Base-by-base conservation (phyloP, 2,797 vertebrate genomes). In the Typhlichthys subterraneus region DNA sequence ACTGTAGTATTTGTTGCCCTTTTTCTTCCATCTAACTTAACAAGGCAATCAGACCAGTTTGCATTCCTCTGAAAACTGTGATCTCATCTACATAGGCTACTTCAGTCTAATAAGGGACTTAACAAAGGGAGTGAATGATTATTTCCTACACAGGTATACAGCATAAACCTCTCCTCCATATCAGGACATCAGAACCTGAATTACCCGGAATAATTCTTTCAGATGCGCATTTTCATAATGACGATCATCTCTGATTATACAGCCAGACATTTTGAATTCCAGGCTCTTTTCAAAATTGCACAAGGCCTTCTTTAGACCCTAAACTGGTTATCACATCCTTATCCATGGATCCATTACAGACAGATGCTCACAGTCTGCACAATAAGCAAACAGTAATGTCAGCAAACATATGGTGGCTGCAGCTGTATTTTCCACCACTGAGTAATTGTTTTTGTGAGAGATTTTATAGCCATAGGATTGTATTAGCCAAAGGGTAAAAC, bases 41-140 rank as follows among this genome's bases (percentile, higher is more conserved):
- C 45, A 78, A 75, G 60, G 38, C 11, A 63, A 66, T 3, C 75
- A 80, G 84, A 84, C 72, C 61, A 67, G 50, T 88, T 86, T 80
- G 46, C 55, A 17, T 33, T 70, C 38, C 46, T 72, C 49, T 65
- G 67, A 72, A 80, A 65, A 69, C 77, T 45, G 63, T 78, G 83
- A 78, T 76, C n/a, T 42, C 46, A 53, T 54, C 62, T 59, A 38
- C 33, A 59, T 9, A 38, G 33, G 33, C 70, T 23, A 3, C 58
- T 57, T 77, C 29, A 12, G 81, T 80, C 70, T 53, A 63, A 80
- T 75, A 46, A 77, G 57, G 55, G 67, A 33, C 31, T 14, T 19
- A 46, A 47, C 59, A 59, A 38, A 38, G 8, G 33, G 6, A 38
- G 33, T 71, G 52, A 72, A 65, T 53, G 46, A 69, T 52, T 57